phyloP scores from a whole-genome alignment of 2,113 vertebrate genomes.

The Camelus bactrianus region DNA sequence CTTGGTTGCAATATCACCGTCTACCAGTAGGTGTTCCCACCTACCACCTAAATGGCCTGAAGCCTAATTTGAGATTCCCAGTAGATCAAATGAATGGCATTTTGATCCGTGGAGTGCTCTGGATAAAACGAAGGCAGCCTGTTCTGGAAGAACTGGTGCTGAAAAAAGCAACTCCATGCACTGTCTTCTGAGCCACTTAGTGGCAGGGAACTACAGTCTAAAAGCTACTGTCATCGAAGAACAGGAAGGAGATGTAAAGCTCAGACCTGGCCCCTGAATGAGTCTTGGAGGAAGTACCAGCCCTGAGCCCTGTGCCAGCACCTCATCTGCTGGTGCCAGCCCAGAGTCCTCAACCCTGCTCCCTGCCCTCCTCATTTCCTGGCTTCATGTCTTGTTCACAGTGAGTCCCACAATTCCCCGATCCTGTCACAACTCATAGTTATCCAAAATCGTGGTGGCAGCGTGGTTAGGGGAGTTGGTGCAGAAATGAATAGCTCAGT shows the following conservation, averaged over 20 bases:
- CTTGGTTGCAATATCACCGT: not conserved
- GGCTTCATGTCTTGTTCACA: not conserved
- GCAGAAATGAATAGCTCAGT: not conserved
- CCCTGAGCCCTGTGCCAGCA: not conserved
- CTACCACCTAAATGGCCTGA: not conserved
- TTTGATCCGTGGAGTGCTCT: not conserved
- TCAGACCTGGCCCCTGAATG: too few relatives aligned
- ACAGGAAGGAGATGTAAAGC: not conserved
- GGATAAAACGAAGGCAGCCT: not conserved
- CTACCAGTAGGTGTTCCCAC: slow-evolving; percentile 34
- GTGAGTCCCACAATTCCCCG: not conserved
- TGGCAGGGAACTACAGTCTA: not conserved
- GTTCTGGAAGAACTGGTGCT: not conserved
- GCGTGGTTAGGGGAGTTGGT: not conserved
- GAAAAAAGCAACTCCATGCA: not conserved
- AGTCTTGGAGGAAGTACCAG: not conserved
- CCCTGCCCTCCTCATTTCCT: not conserved
- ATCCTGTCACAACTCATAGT: not conserved
- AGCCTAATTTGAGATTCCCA: not conserved
- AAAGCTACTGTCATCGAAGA: not conserved
- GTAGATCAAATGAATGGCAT: not conserved
- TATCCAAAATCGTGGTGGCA: not conserved
- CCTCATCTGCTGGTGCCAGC: not conserved
- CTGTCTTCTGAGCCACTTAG: not conserved
- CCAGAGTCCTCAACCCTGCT: not conserved